Evolutionary conservation across 2,888 invertebrate genomes (phyloP).

Genomic region (Drosophila fulvimacula): DNA sequence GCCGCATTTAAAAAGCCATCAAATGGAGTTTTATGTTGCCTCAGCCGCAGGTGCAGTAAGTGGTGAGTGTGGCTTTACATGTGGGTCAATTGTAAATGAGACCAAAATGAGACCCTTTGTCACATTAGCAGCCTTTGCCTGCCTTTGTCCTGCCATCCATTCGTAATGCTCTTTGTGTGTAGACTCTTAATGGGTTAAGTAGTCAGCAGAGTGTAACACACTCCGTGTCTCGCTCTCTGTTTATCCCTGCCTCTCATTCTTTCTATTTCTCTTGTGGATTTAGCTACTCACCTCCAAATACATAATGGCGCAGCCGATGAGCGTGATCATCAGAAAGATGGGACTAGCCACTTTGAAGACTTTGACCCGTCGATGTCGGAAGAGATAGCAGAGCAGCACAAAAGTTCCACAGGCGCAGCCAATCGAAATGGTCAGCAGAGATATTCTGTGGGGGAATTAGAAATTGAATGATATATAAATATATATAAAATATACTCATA

Average conservation of each 20-base stretch:
- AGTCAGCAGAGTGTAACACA: conserved; percentile 12
- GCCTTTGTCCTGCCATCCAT: conserved; percentile 40
- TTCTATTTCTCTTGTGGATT: background rate
- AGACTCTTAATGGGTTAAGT: conserved; percentile 67
- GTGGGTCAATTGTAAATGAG: conserved; percentile 76
- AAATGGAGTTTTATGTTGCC: conserved; percentile 61
- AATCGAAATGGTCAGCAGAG: conserved; percentile 91
- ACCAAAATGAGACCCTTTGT: conserved; percentile 62
- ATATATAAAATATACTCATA: background rate
- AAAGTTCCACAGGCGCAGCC: conserved; percentile 92
- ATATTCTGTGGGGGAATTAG: conserved; percentile 87
- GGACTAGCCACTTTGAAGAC: conserved; percentile 97
- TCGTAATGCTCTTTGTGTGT: conserved; percentile 59
- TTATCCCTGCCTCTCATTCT: background rate
- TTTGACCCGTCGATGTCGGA: conserved; percentile 92
- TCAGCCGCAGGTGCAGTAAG: conserved; percentile 18
- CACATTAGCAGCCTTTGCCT: conserved; percentile 57
- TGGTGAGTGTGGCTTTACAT: conserved; percentile 28
- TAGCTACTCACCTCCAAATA: conserved; percentile 91
- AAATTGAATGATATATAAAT: background rate
- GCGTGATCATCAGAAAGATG: conserved; percentile 94
- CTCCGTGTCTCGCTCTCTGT: background rate
- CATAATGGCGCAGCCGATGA: conserved; percentile 96
- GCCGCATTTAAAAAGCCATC: conserved; percentile 73
- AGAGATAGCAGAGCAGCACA: conserved; percentile 91